A percentile compares a stretch with the other conserved stretches of the same genome.
Evolutionary conservation across 2,888 invertebrate species (phyloP).

Genomic region (Macrosoma leucophasiata): DNA sequence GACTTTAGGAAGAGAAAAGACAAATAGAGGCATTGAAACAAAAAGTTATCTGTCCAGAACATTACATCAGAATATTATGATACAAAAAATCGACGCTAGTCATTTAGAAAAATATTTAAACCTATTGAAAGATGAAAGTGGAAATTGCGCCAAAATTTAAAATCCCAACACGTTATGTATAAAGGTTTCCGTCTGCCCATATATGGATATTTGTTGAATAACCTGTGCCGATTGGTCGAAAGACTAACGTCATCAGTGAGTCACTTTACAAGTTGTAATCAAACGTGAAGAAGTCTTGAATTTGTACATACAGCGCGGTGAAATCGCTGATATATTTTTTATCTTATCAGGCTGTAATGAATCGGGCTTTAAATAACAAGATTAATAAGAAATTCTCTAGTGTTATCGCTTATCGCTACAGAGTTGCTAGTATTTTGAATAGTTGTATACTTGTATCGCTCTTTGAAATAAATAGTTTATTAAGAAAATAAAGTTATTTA

Average conservation of each 20-base stretch:
- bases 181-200: slow-evolving; percentile 71
- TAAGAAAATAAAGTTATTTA: slow-evolving; percentile 6
- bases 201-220: slow-evolving; percentile 78
- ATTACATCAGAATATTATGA: no score
- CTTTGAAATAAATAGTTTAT: not conserved
- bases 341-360: slow-evolving; percentile 35
- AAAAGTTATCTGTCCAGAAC: no score
- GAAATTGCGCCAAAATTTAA: slow-evolving; percentile 42
- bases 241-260: slow-evolving; percentile 52
- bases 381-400: slow-evolving; percentile 29
- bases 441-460: slow-evolving; percentile 43
- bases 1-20: no score
- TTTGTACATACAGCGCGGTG: slow-evolving; percentile 26
- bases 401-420: slow-evolving; percentile 32
- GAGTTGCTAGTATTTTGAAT: slow-evolving; percentile 40
- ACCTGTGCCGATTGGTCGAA: slow-evolving; percentile 73
- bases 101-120: no score
- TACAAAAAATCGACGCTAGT: no score
- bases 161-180: slow-evolving; percentile 34
- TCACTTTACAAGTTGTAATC: slow-evolving; percentile 49
- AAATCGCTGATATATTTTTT: slow-evolving; percentile 36
- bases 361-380: slow-evolving; percentile 31
- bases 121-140: no score
- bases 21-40: no score
- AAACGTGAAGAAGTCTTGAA: slow-evolving; percentile 42